Base-by-base conservation (phyloP, 53 echinoderm and acorn worm species). In the Holothuria leucospilota region DNA sequence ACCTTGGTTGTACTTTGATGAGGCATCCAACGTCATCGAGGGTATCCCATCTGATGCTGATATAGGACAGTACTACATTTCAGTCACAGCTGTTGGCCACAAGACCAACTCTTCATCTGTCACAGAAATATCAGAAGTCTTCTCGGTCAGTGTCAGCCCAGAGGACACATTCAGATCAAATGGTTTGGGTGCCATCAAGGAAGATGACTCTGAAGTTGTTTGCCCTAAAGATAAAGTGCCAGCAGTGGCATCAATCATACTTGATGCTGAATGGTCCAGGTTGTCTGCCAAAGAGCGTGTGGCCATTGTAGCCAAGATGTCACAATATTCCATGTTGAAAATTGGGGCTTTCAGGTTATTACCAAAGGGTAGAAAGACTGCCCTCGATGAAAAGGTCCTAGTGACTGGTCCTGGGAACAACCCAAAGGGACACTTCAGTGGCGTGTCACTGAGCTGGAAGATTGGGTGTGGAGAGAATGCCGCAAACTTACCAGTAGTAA, bases 31-130 rank as follows among this genome's bases (percentile, higher is more conserved):
- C 24, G 90, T 94, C 29, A 79, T 99, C 39, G 82, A 92, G 68
- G 99, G 99, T 51, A 95, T 99, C 82, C 99, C 99, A 65, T 93
- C 95, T 61, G 91, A 94, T 38, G 94, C 92, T 14, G 99, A 99
- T 90, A 78, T 92, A 15, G 90, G 88, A 72, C 95, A 95, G 89
- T 92, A 99, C 92, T 99, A 94, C 91, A 88, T 99, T 66, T 88
- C 92, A 72, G 89, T 95, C 84, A 99, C 89, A 23, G 99, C 99
- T 24, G 56, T 81, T 46, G 99, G 99, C 46, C 89, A 89, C 86
- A 81, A 88, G 56, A 85, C 94, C 30, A 96, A 96, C 78, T 90
- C 93, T 14, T 67, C 68, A 14, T 27, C 69, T 4, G 72, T 85
- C 12, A 89, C 91, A 10, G 84, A 71, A 61, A 93, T 92, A 27